These are phyloP conservation scores for Whitmania pigra DNA, from an alignment of 1,140 invertebrate genomes.

Conservation along the genomic window DNA sequence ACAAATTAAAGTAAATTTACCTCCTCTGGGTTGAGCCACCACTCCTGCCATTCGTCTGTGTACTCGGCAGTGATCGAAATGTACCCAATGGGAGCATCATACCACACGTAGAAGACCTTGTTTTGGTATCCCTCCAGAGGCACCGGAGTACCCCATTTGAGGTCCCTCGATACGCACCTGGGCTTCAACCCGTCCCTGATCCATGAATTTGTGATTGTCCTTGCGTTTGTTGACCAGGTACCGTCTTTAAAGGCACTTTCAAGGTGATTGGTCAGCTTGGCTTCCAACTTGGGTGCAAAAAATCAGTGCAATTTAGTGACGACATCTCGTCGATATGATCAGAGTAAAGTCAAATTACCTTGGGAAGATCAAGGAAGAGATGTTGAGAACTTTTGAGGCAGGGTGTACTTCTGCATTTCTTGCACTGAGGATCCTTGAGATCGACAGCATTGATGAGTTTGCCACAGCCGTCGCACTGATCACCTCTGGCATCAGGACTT, in stretches of 20 bases:
- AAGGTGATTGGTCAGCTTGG: slow-evolving; percentile 61
- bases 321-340: not conserved
- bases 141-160: slow-evolving; percentile 97
- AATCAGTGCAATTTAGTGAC: no score
- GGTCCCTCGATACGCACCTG: slow-evolving; percentile 86
- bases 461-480: slow-evolving; percentile 96
- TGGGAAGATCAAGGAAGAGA: slow-evolving; percentile 83
- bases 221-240: slow-evolving; percentile 79
- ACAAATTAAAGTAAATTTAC: slow-evolving; percentile 29
- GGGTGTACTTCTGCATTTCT: slow-evolving; percentile 67
- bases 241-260: slow-evolving; percentile 44
- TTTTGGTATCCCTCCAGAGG: slow-evolving; percentile 68
- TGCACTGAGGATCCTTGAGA: slow-evolving; percentile 75
- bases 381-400: slow-evolving; percentile 67
- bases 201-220: slow-evolving; percentile 77
- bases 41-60: slow-evolving; percentile 74
- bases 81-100: slow-evolving; percentile 96
- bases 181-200: slow-evolving; percentile 79
- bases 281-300: slow-evolving; percentile 53
- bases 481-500: slow-evolving; percentile 86
- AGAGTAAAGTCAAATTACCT: slow-evolving; percentile 46
- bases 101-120: slow-evolving; percentile 99
- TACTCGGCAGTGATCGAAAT: slow-evolving; percentile 88
- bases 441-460: slow-evolving; percentile 90
- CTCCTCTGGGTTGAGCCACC: slow-evolving; percentile 74